Conservation (phyloP, 2,113 vertebrate species). For the Nesogale talazaci region DNA sequence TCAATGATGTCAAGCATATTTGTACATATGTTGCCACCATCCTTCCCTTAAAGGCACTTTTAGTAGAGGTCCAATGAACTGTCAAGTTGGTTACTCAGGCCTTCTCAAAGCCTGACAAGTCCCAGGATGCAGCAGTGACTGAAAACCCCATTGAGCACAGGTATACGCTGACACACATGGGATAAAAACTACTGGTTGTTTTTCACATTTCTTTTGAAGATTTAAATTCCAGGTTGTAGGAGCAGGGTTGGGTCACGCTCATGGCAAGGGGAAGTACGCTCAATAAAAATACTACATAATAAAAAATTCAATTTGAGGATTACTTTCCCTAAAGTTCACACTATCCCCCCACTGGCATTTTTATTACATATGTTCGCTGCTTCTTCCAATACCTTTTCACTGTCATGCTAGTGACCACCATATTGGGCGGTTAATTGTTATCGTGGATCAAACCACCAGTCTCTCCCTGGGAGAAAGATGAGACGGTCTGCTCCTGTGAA, state of each 20-base stretch:
- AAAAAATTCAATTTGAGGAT: background rate
- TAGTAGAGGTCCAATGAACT: background rate
- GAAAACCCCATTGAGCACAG: background rate
- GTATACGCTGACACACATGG: background rate
- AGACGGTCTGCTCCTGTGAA: no score
- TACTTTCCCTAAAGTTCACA: background rate
- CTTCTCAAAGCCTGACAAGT: background rate
- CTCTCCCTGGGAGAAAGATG: no score
- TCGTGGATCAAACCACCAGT: no score
- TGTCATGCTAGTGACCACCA: background rate
- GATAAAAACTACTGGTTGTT: background rate
- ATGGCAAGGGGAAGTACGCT: background rate
- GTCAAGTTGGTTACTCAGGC: background rate
- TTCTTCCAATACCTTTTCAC: background rate
- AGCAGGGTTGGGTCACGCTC: fast-evolving
- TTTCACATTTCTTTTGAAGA: background rate
- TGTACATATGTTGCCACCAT: no score
- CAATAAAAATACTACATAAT: background rate
- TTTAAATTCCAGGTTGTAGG: background rate
- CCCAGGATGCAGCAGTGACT: background rate
- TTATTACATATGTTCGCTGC: background rate
- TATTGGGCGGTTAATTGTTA: no score
- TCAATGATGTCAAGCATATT: no score
- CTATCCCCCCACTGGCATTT: background rate
- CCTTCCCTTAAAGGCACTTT: background rate